Conservation (phyloP, 2,113 vertebrate species). For the Colius striatus region DNA sequence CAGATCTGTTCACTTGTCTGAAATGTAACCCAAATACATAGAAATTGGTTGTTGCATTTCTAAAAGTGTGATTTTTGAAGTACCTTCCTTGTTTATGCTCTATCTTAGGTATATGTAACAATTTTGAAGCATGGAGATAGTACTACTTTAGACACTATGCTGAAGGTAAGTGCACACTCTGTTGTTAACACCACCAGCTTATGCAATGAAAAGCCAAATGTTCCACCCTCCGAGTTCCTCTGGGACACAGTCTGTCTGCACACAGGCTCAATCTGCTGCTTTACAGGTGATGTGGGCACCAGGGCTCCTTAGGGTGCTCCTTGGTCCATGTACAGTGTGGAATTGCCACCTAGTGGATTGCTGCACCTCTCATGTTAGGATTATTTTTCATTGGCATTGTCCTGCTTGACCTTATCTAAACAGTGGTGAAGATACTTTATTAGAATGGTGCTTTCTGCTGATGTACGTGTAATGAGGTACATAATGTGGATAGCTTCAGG, state of each 20-base stretch:
- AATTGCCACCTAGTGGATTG: conserved; percentile 68
- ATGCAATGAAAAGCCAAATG: neutral
- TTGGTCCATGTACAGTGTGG: neutral
- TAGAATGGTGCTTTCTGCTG: neutral
- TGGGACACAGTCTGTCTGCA: neutral
- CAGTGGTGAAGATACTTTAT: neutral
- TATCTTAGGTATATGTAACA: conserved; percentile 90
- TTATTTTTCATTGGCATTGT: neutral
- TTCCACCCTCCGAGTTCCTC: neutral
- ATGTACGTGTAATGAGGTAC: neutral
- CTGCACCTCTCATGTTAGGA: neutral
- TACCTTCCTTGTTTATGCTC: neutral
- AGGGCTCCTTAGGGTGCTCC: neutral
- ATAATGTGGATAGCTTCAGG: neutral
- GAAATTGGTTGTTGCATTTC: accelerated
- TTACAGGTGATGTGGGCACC: neutral
- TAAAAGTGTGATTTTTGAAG: neutral
- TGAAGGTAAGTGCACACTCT: conserved; percentile 83
- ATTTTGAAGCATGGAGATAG: conserved; percentile 95
- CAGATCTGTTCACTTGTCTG: neutral
- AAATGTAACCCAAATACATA: accelerated
- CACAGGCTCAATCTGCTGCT: neutral
- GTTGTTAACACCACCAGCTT: neutral
- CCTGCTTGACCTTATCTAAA: neutral
- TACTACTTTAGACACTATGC: conserved; percentile 91